phyloP scores from a whole-genome alignment of 92 coral and sea anemone species.

The Epizoanthus scotinus region DNA sequence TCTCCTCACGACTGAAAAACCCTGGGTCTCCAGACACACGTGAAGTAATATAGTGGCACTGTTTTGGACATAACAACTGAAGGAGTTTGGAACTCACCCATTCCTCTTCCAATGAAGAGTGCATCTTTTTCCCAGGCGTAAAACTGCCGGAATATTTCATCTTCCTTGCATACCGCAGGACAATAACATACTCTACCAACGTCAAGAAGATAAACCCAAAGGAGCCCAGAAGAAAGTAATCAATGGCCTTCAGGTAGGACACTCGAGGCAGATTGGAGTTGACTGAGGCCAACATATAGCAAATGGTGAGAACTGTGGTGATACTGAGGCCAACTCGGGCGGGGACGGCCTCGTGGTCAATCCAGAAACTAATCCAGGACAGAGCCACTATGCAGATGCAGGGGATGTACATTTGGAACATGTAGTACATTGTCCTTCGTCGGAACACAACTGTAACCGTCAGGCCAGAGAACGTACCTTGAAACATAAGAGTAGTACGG shows the following conservation, averaged over 20 bases:
- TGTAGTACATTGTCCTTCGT: constrained; percentile 91
- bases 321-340: constrained; percentile 97
- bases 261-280: constrained; percentile 94
- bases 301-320: constrained; percentile 90
- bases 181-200: constrained; percentile 86
- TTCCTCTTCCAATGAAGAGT: constrained; percentile 51
- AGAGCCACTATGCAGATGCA: constrained; percentile 91
- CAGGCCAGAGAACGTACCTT: constrained; percentile 85
- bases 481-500: not conserved
- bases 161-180: constrained; percentile 68
- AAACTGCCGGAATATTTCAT: constrained; percentile 80
- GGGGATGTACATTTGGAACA: constrained; percentile 91
- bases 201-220: constrained; percentile 92
- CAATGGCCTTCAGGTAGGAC: constrained; percentile 92
- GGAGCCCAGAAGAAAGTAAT: constrained; percentile 82
- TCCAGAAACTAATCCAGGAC: constrained; percentile 99
- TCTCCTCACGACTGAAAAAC: no score
- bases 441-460: constrained; percentile 84
- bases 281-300: constrained; percentile 94
- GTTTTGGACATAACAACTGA: not conserved
- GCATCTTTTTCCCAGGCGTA: constrained; percentile 62
- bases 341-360: constrained; percentile 89
- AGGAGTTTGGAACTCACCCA: constrained; percentile 54
- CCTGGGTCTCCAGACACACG: no score
- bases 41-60: not conserved